These are phyloP conservation scores for Drosophila santomea DNA, from an alignment of 1,140 invertebrate species.

Conservation along the genomic window DNA sequence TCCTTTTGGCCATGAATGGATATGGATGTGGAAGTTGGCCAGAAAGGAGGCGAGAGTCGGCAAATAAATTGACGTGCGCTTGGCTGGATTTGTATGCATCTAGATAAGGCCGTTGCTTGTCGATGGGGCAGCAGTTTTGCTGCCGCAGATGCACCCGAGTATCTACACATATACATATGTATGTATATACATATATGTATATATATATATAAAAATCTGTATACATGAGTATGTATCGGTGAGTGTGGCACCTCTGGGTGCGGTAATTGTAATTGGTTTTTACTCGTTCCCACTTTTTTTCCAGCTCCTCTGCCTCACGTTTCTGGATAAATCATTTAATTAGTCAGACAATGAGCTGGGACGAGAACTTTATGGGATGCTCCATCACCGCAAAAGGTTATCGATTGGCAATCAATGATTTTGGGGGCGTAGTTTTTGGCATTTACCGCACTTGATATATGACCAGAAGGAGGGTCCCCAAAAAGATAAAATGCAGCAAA, in stretches of 20 bases:
- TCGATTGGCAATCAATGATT: constrained; percentile 60
- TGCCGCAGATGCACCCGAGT: constrained; percentile 38
- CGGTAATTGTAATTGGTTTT: constrained; percentile 84
- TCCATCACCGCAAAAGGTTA: constrained; percentile 65
- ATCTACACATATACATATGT: constrained; percentile 12
- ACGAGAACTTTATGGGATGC: constrained; percentile 39
- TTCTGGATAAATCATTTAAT: constrained; percentile 83
- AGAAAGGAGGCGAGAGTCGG: constrained; percentile 47
- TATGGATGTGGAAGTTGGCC: constrained; percentile 16
- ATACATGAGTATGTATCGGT: constrained; percentile 23
- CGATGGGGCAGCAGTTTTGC: constrained; percentile 32
- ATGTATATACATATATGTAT: constrained; percentile 9
- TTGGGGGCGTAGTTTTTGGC: constrained; percentile 57
- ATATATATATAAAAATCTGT: constrained; percentile 1
- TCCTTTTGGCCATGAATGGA: constrained; percentile 32
- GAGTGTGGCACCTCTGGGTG: constrained; percentile 81
- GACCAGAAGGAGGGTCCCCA: constrained; percentile 37
- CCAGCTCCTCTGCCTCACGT: constrained; percentile 55
- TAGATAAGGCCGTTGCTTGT: constrained; percentile 66
- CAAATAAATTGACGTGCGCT: constrained; percentile 83
- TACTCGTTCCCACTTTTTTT: constrained; percentile 39
- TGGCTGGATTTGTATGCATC: constrained; percentile 82
- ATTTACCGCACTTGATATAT: constrained; percentile 72
- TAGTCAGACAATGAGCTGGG: constrained; percentile 76
- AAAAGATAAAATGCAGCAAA: constrained; percentile 40